These are phyloP conservation scores for Pseudolaguvia tuberculata DNA, from an alignment of 2,113 vertebrate genomes.

Conservation along the genomic window DNA sequence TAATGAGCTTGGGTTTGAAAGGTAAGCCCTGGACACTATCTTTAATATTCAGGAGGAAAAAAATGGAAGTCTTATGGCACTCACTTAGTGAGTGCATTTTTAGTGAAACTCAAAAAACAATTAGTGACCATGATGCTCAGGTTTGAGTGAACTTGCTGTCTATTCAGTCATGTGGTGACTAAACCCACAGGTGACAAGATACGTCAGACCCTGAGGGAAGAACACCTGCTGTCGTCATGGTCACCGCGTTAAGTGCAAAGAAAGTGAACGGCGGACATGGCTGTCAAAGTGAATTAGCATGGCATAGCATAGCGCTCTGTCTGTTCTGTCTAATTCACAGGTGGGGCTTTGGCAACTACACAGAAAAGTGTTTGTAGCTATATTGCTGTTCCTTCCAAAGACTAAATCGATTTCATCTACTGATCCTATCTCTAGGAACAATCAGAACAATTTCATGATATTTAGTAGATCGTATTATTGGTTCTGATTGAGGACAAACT, in stretches of 20 bases:
- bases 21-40: background rate
- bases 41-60: background rate
- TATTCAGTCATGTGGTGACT: slow-evolving; percentile 3
- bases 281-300: slow-evolving; percentile 46
- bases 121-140: background rate
- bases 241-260: slow-evolving; percentile 25
- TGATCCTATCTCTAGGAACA: slow-evolving; percentile 2
- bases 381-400: slow-evolving; percentile 21
- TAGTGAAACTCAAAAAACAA: slow-evolving; percentile 4
- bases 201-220: slow-evolving; percentile 36
- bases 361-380: slow-evolving; percentile 28
- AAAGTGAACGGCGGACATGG: slow-evolving; percentile 41
- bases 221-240: slow-evolving; percentile 44
- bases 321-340: slow-evolving; percentile 40
- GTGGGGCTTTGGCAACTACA: slow-evolving; percentile 37
- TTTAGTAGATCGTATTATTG: background rate
- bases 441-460: background rate
- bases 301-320: slow-evolving; percentile 20
- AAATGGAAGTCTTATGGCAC: background rate
- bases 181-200: slow-evolving; percentile 43
- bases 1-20: slow-evolving; percentile 7
- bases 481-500: slow-evolving; percentile 5
- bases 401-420: background rate
- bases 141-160: slow-evolving; percentile 28
- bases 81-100: background rate